phyloP scores from a whole-genome alignment of 2,888 invertebrate species.

The Metopia argyrocephala region DNA sequence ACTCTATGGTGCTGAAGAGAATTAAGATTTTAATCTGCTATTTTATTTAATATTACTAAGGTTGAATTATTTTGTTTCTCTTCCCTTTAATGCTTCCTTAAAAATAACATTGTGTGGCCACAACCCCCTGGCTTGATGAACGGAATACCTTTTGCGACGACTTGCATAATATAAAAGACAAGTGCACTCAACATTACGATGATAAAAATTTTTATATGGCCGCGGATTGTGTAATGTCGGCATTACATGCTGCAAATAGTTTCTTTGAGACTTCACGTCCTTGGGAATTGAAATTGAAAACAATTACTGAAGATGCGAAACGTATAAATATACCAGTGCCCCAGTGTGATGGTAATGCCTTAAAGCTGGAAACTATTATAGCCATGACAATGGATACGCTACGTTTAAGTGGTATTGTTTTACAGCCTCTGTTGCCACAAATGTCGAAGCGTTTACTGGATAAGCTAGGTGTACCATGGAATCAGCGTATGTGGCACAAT shows the following conservation, averaged over 20 bases:
- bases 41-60: conserved; percentile 25
- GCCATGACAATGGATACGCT: conserved; percentile 91
- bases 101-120: conserved; percentile 30
- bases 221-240: conserved; percentile 86
- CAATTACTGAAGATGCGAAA: conserved; percentile 48
- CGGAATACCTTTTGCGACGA: neutral
- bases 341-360: conserved; percentile 77
- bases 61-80: conserved; percentile 11
- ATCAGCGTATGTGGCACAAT: conserved; percentile 80
- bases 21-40: neutral
- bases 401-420: conserved; percentile 87
- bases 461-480: conserved; percentile 81
- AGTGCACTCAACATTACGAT: conserved; percentile 84
- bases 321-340: conserved; percentile 43
- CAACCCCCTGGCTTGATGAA: conserved; percentile 26
- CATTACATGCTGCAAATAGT: conserved; percentile 88
- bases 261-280: conserved; percentile 93
- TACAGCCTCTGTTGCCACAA: conserved; percentile 92
- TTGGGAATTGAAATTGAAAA: conserved; percentile 88
- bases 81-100: conserved; percentile 11
- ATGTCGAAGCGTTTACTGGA: conserved; percentile 84
- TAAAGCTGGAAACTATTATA: conserved; percentile 85
- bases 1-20: no score
- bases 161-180: conserved; percentile 79
- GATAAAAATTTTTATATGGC: conserved; percentile 90